A percentile compares a stretch with the other conserved stretches of the same genome.
phyloP scores from a whole-genome alignment of 30 jellyfish, hydroid and myxozoan genomes.

The Calvadosia cruxmelitensis region DNA sequence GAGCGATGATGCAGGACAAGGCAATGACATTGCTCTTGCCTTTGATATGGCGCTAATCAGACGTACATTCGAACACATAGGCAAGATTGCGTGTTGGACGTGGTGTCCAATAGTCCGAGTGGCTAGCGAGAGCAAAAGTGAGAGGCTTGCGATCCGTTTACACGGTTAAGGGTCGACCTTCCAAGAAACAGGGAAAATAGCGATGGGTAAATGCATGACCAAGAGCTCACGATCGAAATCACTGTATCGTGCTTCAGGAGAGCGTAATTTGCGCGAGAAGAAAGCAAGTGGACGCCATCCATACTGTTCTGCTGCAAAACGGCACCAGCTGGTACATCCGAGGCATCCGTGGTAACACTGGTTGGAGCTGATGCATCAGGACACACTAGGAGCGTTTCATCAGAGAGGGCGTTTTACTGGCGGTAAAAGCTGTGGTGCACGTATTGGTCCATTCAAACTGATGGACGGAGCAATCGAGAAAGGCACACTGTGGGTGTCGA shows the following conservation, averaged over 20 bases:
- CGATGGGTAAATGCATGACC: too few species aligned
- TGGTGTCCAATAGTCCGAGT: too few species aligned
- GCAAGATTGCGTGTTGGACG: too few species aligned
- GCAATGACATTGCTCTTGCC: constrained; percentile 9
- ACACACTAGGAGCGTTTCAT: constrained; percentile 5
- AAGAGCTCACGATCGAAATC: background rate
- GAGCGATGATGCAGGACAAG: constrained; percentile 2
- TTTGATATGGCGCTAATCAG: constrained; percentile 1
- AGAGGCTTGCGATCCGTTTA: too few species aligned
- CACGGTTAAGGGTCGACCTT: too few species aligned
- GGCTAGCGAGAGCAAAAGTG: too few species aligned
- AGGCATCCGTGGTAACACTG: constrained; percentile 12
- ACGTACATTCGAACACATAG: background rate
- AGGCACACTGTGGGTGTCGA: constrained; percentile 1
- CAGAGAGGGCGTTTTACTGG: background rate
- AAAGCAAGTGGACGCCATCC: background rate
- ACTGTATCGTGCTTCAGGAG: background rate
- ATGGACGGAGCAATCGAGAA: background rate
- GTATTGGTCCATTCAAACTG: background rate
- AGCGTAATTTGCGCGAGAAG: background rate
- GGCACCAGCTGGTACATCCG: constrained; percentile 6
- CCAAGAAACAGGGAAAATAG: too few species aligned
- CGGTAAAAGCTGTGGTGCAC: background rate
- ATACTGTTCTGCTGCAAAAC: too few species aligned
- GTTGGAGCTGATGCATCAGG: constrained; percentile 12